Evolutionary conservation across 2,888 invertebrate genomes (phyloP), one percentile per base, ranked within the genome.

Genomic region (Malthinus flaveolus): DNA sequence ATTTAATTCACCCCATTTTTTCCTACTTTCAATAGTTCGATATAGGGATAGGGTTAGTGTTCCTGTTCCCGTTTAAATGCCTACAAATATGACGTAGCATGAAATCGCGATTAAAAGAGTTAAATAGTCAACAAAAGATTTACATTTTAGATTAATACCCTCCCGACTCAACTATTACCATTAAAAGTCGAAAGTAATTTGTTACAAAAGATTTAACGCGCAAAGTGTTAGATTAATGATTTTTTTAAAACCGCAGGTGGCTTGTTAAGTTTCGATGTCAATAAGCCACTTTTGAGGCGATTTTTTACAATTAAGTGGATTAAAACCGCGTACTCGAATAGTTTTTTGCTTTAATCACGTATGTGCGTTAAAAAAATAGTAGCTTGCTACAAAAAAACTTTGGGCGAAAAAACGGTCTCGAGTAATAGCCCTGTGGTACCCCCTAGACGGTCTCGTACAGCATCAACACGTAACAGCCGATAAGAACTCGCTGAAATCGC

Each of bases 31-130:
- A 23, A 23, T 23, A 23, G 23, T 23, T 23, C 5, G 23, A 5
- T 51, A 34, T 58, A 63, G 64, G 63, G 61, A 51, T 54, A 45
- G 53, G 36, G 42, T 31, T 53, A 35, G 23, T 15, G 57, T 68
- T 23, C 23, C 23, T 23, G 23, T 23, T 23, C 23, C 23, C 5
- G 23, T 23, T 23, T 74, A 73, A 75, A 70, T 71, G 62, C 66
- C 74, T 74, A 75, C 72, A 73, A 68, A 70, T 72, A 75, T 76
- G 76, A 76, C 75, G 69, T 68, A 66, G 76, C 77, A 77, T 77
- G 76, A 77, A 77, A 77, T 77, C 69, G 72, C 68, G 72, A 75
- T 75, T 75, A 74, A 75, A 77, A 75, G 74, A 75, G 74, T 74
- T 75, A 76, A 75, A 75, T 70, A 68, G 70, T 67, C 71, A 71